Percentiles rank a stretch among this genome's conserved stretches.
Evolutionary conservation across 2,888 invertebrate species (phyloP).

Genomic region (Spilosoma lubricipeda): DNA sequence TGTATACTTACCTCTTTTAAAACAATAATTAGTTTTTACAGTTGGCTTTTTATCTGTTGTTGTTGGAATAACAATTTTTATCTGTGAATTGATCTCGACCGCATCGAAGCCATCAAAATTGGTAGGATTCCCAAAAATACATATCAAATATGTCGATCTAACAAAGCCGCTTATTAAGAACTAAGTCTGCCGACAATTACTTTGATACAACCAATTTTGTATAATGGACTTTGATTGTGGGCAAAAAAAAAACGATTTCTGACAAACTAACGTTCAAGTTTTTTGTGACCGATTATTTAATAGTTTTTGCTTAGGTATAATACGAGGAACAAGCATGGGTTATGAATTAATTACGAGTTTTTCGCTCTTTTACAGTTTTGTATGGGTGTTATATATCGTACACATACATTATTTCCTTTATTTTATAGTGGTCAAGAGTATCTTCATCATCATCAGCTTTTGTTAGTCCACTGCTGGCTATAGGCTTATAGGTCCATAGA

Average conservation of each 20-base stretch:
- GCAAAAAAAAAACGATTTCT: conserved; percentile 2
- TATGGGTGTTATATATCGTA: not conserved
- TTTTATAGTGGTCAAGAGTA: too few species aligned
- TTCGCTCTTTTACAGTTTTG: not conserved
- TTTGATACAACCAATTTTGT: conserved; percentile 3
- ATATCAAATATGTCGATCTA: conserved; percentile 6
- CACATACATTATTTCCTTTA: not conserved
- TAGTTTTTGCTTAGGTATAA: conserved; percentile 1
- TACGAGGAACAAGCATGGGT: conserved; percentile 1
- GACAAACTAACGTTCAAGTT: not conserved
- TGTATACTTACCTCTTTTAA: not conserved
- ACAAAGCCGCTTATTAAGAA: conserved; percentile 14
- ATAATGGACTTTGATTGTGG: conserved; percentile 9
- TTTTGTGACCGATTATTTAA: not conserved
- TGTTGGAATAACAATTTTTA: not conserved
- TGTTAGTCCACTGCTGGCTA: too few species aligned
- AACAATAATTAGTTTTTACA: not conserved
- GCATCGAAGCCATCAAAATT: conserved; percentile 9
- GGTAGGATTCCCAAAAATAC: conserved; percentile 1
- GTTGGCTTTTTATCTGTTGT: not conserved
- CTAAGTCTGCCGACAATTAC: conserved; percentile 6
- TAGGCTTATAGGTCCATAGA: too few species aligned
- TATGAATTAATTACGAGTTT: not conserved
- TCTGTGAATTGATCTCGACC: not conserved
- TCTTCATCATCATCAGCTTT: too few species aligned